Evolutionary conservation across 2,888 invertebrate species (phyloP).

Genomic region (Dinocampus coccinellae): DNA sequence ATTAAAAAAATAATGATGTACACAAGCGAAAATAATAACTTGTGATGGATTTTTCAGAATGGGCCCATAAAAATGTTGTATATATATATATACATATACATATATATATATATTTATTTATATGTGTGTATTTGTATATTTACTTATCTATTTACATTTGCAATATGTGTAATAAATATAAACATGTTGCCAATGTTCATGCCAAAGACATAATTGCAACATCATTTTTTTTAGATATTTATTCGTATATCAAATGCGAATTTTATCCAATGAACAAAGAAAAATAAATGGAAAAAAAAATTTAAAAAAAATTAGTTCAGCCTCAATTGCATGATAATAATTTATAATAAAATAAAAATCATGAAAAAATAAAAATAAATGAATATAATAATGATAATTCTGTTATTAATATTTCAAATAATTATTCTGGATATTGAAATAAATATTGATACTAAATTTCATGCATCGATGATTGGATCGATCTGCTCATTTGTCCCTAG

Average conservation of each 20-base stretch:
- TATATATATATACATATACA: slow-evolving; percentile 38
- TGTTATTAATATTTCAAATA: too few species aligned
- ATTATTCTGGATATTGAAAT: not conserved
- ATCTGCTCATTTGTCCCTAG: not conserved
- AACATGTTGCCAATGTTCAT: not conserved
- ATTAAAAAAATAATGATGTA: not conserved
- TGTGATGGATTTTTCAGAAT: not conserved
- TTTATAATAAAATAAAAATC: too few species aligned
- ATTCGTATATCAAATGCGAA: too few species aligned
- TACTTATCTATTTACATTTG: not conserved
- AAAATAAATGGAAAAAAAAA: too few species aligned
- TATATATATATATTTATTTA: not conserved
- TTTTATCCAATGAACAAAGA: too few species aligned
- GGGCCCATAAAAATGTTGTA: slow-evolving; percentile 39
- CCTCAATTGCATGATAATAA: too few species aligned
- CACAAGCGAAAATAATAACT: too few species aligned
- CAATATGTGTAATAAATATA: not conserved
- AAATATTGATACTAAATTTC: not conserved
- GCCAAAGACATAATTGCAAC: too few species aligned
- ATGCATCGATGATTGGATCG: not conserved
- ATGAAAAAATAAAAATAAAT: too few species aligned
- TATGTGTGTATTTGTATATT: not conserved
- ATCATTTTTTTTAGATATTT: too few species aligned
- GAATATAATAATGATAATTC: too few species aligned
- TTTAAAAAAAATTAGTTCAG: too few species aligned